Evolutionary conservation across 1,140 invertebrate genomes (phyloP), one percentile per base, ranked within the genome.

Genomic region (Nasonia longicornis): DNA sequence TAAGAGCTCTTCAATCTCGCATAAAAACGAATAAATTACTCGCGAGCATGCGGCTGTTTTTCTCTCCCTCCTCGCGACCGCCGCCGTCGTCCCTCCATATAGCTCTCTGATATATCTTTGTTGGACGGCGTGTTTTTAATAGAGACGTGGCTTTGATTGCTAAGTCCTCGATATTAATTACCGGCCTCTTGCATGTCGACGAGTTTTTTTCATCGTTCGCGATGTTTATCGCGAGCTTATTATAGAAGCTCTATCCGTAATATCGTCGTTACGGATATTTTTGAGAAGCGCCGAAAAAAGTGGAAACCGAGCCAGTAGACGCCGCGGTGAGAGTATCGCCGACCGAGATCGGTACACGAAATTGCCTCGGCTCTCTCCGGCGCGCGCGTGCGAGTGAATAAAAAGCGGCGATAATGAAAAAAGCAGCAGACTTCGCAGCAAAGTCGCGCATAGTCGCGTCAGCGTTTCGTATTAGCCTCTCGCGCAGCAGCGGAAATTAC

Each of bases 401-500:
- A 77, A 64, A 81, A 81, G n/a, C 26, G 26, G 63, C n/a, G 42
- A 82, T 82, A 73, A 82, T 82, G 38, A 66, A 63, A 80, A 38
- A 71, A 71, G 58, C 64, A 78, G 42, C 20, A 2, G 66, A 48
- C 7, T 42, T 48, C 0, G 64, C 38, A 3, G 26, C 2, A 42
- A 22, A 77, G 35, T 35, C 22, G 67, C 26, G 77, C 58, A 45
- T 38, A 45, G 16, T 70, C 20, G 11, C 38, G 64, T 58, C 10
- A 74, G 71, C 31, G 29, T 35, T 48, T 69, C 7, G 64, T 10
- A 70, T 67, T 81, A 85, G 79, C 72, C 67, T 74, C 70, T 77
- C 79, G 58, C 26, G 26, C 26, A 26, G 26, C 35, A 35, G 31
- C 71, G 79, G 77, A 90, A 91, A 91, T 91, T 91, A 90, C 89